Conservation (phyloP, 2,888 invertebrate genomes). For the Archaeoteleia sp. region DNA sequence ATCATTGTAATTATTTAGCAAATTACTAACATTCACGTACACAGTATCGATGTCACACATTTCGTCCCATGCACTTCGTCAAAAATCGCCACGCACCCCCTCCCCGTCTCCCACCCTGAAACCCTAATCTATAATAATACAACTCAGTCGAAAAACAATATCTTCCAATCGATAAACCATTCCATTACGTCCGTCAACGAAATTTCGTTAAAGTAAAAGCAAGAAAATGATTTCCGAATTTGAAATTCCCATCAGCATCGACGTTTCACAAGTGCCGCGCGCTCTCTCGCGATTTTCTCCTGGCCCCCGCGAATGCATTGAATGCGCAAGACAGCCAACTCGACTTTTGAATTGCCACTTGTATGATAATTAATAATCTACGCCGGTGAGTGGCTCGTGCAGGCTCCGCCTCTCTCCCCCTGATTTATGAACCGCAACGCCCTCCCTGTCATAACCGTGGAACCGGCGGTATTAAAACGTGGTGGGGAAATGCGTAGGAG, state of each 20-base stretch:
- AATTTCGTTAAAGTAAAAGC: no score
- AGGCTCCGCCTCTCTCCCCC: slow-evolving; percentile 71
- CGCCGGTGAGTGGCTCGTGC: slow-evolving; percentile 71
- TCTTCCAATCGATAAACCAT: no score
- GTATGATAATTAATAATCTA: slow-evolving; percentile 74
- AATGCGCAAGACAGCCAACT: slow-evolving; percentile 1
- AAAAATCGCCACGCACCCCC: no score
- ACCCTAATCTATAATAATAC: no score
- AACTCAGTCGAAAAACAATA: no score
- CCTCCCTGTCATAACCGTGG: slow-evolving; percentile 73
- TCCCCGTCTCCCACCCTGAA: no score
- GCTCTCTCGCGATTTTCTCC: background rate
- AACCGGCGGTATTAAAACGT: slow-evolving; percentile 37
- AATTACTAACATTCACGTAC: no score
- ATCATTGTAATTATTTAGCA: no score
- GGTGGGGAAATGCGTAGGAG: slow-evolving; percentile 54
- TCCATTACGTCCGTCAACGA: no score
- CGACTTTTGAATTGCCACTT: slow-evolving; percentile 43
- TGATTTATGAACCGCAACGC: slow-evolving; percentile 75
- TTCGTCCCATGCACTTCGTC: no score
- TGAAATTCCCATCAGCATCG: background rate
- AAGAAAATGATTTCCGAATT: background rate
- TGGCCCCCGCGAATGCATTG: background rate
- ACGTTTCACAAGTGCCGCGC: background rate
- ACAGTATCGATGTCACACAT: no score